These are phyloP conservation scores for Cephalotes varians DNA, from an alignment of 2,888 invertebrate genomes.

Conservation along the genomic window DNA sequence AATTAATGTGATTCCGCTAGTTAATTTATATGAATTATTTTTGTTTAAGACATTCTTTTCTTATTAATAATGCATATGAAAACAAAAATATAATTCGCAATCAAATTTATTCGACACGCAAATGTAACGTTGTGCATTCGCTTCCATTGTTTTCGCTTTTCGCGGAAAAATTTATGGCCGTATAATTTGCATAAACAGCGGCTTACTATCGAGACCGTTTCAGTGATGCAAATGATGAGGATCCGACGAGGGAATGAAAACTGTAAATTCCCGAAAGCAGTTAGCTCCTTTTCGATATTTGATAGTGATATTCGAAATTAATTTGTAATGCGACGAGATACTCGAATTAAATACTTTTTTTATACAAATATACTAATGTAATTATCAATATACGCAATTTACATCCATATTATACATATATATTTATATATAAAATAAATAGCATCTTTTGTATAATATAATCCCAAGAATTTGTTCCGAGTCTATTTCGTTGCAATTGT, in stretches of 20 bases:
- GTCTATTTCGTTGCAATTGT: slow-evolving; percentile 9
- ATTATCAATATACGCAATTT: background rate
- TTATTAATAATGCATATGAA: background rate
- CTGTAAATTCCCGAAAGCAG: slow-evolving; percentile 56
- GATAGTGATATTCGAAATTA: slow-evolving; percentile 52
- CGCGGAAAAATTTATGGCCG: slow-evolving; percentile 22
- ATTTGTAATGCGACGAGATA: slow-evolving; percentile 44
- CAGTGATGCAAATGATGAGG: slow-evolving; percentile 16
- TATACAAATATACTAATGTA: background rate
- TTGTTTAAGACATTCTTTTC: slow-evolving; percentile 2
- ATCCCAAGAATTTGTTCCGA: background rate
- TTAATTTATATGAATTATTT: background rate
- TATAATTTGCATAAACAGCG: slow-evolving; percentile 41
- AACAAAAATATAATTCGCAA: background rate
- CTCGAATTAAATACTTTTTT: slow-evolving; percentile 58
- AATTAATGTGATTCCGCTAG: background rate
- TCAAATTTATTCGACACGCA: slow-evolving; percentile 23
- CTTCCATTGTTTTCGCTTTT: background rate
- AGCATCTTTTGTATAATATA: background rate
- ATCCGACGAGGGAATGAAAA: slow-evolving; percentile 49
- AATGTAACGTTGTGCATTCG: background rate
- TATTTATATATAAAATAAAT: background rate
- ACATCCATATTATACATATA: background rate
- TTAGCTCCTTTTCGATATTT: slow-evolving; percentile 57
- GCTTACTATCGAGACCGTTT: slow-evolving; percentile 21